These are phyloP conservation scores for Drosophila nigrodunni DNA, from an alignment of 1,140 invertebrate genomes.

Conservation along the genomic window DNA sequence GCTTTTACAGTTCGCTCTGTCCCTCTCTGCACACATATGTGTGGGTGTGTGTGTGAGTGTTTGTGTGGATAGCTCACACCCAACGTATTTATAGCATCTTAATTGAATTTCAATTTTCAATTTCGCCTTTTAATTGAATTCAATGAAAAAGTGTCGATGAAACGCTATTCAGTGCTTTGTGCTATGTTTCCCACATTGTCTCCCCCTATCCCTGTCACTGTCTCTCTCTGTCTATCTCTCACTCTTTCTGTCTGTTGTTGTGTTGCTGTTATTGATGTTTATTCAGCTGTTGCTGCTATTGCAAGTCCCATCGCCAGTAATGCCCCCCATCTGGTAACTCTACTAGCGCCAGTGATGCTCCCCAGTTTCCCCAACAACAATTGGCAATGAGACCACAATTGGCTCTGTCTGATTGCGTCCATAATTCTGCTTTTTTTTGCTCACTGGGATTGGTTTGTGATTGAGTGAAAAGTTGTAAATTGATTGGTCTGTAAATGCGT, in stretches of 20 bases:
- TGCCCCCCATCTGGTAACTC: slow-evolving; percentile 38
- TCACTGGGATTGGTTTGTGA: slow-evolving; percentile 64
- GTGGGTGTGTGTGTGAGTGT: background rate
- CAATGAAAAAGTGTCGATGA: slow-evolving; percentile 83
- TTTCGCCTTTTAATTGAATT: slow-evolving; percentile 82
- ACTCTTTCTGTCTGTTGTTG: slow-evolving; percentile 23
- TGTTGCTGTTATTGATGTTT: slow-evolving; percentile 66
- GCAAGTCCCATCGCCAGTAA: slow-evolving; percentile 16
- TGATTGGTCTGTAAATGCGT: slow-evolving; percentile 61
- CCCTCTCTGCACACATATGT: slow-evolving; percentile 26
- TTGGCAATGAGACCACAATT: slow-evolving; percentile 56
- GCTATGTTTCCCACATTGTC: slow-evolving; percentile 8
- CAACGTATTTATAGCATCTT: slow-evolving; percentile 76
- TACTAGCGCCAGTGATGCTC: slow-evolving; percentile 58
- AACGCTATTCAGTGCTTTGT: slow-evolving; percentile 68
- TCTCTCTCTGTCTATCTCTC: background rate
- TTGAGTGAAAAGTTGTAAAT: slow-evolving; percentile 77
- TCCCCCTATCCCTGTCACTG: slow-evolving; percentile 21
- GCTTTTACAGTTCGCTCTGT: slow-evolving; percentile 40
- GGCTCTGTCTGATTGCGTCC: slow-evolving; percentile 70
- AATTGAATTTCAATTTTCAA: slow-evolving; percentile 83
- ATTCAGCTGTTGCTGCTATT: slow-evolving; percentile 62
- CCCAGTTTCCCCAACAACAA: slow-evolving; percentile 22
- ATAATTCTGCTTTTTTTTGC: slow-evolving; percentile 36
- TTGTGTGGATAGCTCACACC: slow-evolving; percentile 28